Percentiles rank a stretch among this genome's conserved stretches.
These are phyloP conservation scores for Tolypeutes matacus DNA, from an alignment of 2,797 vertebrate genomes.

Conservation along the genomic window DNA sequence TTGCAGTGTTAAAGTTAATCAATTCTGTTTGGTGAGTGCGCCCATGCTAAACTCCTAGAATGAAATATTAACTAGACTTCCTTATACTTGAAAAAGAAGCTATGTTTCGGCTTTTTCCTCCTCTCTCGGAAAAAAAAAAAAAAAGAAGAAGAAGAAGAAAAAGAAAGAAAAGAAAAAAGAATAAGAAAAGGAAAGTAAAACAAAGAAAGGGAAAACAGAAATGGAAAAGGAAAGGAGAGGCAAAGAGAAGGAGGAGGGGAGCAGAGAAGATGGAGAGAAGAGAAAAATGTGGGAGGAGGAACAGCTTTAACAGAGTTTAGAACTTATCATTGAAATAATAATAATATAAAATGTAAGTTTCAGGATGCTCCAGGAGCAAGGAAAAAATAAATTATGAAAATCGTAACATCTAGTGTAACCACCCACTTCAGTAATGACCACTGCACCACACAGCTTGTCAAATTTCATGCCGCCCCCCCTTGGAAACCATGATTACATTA, in stretches of 20 bases:
- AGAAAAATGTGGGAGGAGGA: neutral
- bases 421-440: constrained; percentile 37
- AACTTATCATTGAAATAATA: neutral
- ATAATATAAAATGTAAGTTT: neutral
- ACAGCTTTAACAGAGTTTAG: neutral
- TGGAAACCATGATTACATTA: constrained; percentile 20
- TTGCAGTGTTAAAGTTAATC: constrained; percentile 52
- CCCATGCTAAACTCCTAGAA: neutral
- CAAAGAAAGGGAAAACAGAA: neutral
- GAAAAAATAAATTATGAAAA: neutral
- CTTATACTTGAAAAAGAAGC: neutral
- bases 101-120: neutral
- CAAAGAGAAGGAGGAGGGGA: too few relatives aligned
- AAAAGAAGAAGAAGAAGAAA: too few relatives aligned
- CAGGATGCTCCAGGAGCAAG: constrained; percentile 1
- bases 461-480: neutral
- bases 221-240: too few relatives aligned
- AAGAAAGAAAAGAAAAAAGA: too few relatives aligned
- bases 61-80: constrained; percentile 37
- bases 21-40: constrained; percentile 44
- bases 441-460: neutral
- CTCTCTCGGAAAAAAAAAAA: neutral
- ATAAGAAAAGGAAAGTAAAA: too few relatives aligned
- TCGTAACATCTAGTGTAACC: neutral
- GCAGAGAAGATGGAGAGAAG: neutral